Conservation (phyloP, 2,113 vertebrate genomes). For the Datnioides undecimradiatus region DNA sequence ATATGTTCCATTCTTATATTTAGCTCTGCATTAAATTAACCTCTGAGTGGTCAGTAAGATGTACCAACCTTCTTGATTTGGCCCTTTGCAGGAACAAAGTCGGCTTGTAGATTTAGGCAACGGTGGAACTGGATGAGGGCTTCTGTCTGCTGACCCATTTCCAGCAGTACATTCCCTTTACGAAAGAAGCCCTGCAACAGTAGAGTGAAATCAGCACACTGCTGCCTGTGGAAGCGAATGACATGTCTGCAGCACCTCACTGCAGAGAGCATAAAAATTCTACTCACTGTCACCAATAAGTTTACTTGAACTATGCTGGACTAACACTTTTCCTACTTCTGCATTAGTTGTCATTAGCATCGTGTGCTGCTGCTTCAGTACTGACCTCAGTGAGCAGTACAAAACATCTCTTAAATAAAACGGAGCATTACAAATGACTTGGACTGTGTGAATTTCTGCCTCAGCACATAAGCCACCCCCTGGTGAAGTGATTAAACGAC, state of each 20-base stretch:
- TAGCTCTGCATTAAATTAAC: background rate
- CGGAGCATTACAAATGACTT: background rate
- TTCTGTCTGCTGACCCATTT: conserved; percentile 85
- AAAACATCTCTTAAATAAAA: conserved; percentile 4
- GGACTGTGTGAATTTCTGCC: background rate
- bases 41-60: background rate
- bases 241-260: background rate
- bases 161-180: conserved; percentile 89
- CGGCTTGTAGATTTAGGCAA: conserved; percentile 86
- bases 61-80: conserved; percentile 84
- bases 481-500: conserved; percentile 34
- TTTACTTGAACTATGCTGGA: background rate
- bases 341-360: background rate
- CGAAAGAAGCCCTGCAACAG: conserved; percentile 86
- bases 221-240: background rate
- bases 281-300: background rate
- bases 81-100: conserved; percentile 82
- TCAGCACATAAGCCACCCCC: conserved; percentile 21
- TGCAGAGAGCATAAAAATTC: background rate
- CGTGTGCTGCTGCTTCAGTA: background rate
- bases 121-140: conserved; percentile 86
- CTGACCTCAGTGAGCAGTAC: background rate
- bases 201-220: conserved; percentile 19
- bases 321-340: background rate
- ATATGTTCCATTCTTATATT: background rate